phyloP scores from a whole-genome alignment of 2,113 vertebrate genomes.

The Odocoileus virginianus region DNA sequence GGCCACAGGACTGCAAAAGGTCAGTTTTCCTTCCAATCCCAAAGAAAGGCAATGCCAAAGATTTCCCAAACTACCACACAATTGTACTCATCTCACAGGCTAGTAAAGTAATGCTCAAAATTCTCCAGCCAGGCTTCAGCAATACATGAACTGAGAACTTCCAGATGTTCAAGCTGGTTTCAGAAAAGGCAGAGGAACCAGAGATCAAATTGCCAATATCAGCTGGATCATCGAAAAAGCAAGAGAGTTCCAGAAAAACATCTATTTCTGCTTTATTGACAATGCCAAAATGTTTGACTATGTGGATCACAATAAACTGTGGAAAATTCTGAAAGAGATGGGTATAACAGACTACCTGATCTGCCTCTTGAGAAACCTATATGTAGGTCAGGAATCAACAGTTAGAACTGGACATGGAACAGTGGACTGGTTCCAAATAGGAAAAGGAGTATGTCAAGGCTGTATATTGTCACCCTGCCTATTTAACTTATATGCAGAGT shows the following conservation, averaged over 20 bases:
- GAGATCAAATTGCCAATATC: neutral
- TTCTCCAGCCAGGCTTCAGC: neutral
- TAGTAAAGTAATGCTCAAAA: neutral
- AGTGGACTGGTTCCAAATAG: neutral
- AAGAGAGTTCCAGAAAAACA: neutral
- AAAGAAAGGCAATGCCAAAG: neutral
- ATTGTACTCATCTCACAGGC: neutral
- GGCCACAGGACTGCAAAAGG: neutral
- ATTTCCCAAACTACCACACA: rapidly evolving
- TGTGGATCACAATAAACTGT: neutral
- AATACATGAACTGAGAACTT: rapidly evolving
- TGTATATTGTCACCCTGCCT: neutral
- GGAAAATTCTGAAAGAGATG: neutral
- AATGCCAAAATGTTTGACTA: neutral
- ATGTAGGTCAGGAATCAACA: neutral
- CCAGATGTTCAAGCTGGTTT: neutral
- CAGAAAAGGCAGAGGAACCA: neutral
- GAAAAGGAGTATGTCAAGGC: rapidly evolving
- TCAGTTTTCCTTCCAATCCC: neutral
- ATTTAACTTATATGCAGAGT: neutral
- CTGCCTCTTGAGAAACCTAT: neutral
- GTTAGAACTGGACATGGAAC: neutral
- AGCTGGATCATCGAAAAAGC: rapidly evolving
- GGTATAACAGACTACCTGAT: neutral
- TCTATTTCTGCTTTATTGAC: neutral